Percentiles rank a stretch among this genome's conserved stretches.
Conservation (phyloP, 2,797 vertebrate genomes). For the Brotula barbata region DNA sequence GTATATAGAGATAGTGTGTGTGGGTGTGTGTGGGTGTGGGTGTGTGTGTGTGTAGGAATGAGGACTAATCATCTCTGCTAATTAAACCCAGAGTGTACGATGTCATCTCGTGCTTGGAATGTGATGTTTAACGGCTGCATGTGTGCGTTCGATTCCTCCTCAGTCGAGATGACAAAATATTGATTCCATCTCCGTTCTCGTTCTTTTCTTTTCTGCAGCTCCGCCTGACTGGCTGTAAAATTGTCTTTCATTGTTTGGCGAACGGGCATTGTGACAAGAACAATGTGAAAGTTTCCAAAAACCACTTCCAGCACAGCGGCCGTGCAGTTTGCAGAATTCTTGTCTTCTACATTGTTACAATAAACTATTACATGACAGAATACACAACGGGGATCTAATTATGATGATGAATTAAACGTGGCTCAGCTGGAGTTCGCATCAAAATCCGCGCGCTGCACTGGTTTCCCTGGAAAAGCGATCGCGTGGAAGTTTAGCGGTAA, state of each 20-base stretch:
- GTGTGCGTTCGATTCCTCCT: conserved; percentile 10
- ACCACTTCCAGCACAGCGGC: not conserved
- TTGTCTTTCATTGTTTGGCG: conserved; percentile 10
- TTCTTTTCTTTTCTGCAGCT: conserved; percentile 6
- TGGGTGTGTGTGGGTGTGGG: conserved; percentile 6
- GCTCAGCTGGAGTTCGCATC: too few species aligned
- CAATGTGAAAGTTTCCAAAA: not conserved
- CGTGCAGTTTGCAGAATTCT: not conserved
- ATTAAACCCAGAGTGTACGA: conserved; percentile 49
- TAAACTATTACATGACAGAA: not conserved
- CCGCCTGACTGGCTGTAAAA: conserved; percentile 19
- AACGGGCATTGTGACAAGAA: conserved; percentile 13
- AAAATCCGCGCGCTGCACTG: too few species aligned
- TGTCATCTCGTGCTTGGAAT: conserved; percentile 20
- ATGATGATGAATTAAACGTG: too few species aligned
- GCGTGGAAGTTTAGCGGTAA: conserved; percentile 2
- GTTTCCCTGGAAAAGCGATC: too few species aligned
- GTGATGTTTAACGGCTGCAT: not conserved
- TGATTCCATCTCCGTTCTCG: conserved; percentile 46
- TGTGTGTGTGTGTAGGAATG: conserved; percentile 1
- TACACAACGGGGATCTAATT: too few species aligned
- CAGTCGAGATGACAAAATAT: conserved; percentile 34
- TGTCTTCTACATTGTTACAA: not conserved
- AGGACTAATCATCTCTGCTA: conserved; percentile 51
- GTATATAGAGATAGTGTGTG: not conserved